Conservation (phyloP, 2,797 vertebrate genomes). For the Oophaga sylvatica region DNA sequence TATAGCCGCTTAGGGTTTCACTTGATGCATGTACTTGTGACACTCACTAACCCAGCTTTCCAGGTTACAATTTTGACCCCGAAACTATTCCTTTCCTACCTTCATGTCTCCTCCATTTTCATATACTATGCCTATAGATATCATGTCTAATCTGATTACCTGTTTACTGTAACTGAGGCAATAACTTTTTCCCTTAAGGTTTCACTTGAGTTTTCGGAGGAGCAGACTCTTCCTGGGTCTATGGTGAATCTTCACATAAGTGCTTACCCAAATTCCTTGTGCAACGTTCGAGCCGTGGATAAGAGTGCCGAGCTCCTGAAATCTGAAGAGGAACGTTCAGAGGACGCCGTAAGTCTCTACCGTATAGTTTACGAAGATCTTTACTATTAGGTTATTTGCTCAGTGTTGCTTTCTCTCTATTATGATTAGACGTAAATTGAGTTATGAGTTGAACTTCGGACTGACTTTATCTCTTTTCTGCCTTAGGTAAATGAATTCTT, state of each 20-base stretch:
- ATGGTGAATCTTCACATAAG: conserved; percentile 24
- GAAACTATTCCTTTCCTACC: no score
- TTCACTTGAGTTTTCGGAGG: conserved; percentile 34
- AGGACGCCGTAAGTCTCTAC: conserved; percentile 8
- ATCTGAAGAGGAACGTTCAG: conserved; percentile 8
- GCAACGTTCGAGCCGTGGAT: conserved; percentile 37
- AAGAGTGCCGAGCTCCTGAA: conserved; percentile 41
- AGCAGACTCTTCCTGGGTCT: conserved; percentile 35
- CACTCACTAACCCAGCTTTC: no score
- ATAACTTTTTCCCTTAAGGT: conserved; percentile 8
- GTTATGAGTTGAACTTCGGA: not conserved
- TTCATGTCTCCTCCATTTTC: no score
- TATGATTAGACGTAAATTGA: no score
- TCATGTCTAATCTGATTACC: no score
- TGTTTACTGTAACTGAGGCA: not conserved
- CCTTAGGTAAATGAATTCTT: conserved; percentile 17
- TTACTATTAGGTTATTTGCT: not conserved
- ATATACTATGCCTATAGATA: no score
- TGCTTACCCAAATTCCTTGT: conserved; percentile 30
- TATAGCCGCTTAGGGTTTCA: no score
- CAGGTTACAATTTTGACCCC: no score
- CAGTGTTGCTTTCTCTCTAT: not conserved
- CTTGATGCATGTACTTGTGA: no score
- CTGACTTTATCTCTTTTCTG: not conserved
- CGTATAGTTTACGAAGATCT: not conserved